A percentile compares a stretch with the other conserved stretches of the same genome.
Evolutionary conservation across 2,797 vertebrate species (phyloP).

Genomic region (Mus caroli): DNA sequence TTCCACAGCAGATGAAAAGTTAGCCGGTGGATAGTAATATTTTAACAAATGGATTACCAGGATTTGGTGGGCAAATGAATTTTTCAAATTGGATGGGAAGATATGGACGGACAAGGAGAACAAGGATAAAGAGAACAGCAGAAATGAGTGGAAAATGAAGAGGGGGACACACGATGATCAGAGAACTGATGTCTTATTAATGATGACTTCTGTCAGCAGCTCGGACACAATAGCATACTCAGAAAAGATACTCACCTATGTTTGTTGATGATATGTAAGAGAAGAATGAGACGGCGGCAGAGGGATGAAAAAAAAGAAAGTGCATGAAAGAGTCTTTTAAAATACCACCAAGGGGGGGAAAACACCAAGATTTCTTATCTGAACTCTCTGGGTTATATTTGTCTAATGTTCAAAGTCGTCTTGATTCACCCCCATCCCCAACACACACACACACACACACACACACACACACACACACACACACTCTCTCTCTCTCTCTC

Average conservation of each 20-base stretch:
- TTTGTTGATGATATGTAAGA: background rate
- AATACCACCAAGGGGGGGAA: background rate
- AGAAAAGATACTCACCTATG: background rate
- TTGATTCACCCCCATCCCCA: background rate
- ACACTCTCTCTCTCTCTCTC: too few relatives aligned
- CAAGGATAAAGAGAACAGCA: background rate
- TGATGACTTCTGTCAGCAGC: background rate
- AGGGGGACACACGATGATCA: background rate
- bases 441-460: too few relatives aligned
- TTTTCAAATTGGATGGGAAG: slow-evolving; percentile 1
- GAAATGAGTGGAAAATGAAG: background rate
- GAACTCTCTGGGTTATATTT: background rate
- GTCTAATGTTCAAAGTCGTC: background rate
- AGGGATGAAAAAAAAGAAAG: background rate
- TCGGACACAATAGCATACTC: background rate
- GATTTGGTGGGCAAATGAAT: background rate
- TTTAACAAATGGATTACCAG: background rate
- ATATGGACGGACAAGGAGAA: too few relatives aligned
- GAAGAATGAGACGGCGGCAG: background rate
- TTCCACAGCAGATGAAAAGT: background rate
- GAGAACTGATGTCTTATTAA: background rate
- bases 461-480: too few relatives aligned
- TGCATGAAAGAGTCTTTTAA: background rate
- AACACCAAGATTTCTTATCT: background rate
- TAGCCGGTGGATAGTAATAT: background rate